Evolutionary conservation across 2,797 vertebrate species (phyloP).

Genomic region (Alca torda): DNA sequence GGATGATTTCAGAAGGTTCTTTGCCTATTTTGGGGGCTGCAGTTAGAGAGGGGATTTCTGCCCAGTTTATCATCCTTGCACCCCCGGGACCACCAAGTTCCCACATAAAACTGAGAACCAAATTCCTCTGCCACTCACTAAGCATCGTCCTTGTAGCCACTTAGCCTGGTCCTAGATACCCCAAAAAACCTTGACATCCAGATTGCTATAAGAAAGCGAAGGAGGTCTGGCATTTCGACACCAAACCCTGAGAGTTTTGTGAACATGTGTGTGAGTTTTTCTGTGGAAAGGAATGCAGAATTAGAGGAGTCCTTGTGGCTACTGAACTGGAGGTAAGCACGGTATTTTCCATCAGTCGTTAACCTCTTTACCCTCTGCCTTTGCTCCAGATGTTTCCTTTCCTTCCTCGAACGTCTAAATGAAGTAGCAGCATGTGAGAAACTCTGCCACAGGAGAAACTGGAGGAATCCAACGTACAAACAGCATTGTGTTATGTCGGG

Average conservation of each 20-base stretch:
- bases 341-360: conserved; percentile 9
- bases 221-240: neutral
- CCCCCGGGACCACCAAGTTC: neutral
- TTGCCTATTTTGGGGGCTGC: neutral
- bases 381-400: conserved; percentile 64
- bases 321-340: conserved; percentile 28
- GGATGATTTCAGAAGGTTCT: neutral
- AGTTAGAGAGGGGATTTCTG: neutral
- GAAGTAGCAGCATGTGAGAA: conserved; percentile 13
- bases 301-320: neutral
- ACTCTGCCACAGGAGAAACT: neutral
- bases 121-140: neutral
- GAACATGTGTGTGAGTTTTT: neutral
- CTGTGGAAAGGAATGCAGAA: conserved; percentile 26
- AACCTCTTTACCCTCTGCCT: conserved; percentile 48
- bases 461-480: neutral
- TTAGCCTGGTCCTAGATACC: neutral
- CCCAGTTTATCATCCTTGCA: neutral
- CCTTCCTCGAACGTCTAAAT: conserved; percentile 21
- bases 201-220: neutral
- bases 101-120: neutral
- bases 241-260: neutral
- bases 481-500: neutral
- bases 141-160: neutral
- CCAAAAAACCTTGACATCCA: neutral